Conservation (phyloP, 2,113 vertebrate species). For the Gambusia holbrooki region DNA sequence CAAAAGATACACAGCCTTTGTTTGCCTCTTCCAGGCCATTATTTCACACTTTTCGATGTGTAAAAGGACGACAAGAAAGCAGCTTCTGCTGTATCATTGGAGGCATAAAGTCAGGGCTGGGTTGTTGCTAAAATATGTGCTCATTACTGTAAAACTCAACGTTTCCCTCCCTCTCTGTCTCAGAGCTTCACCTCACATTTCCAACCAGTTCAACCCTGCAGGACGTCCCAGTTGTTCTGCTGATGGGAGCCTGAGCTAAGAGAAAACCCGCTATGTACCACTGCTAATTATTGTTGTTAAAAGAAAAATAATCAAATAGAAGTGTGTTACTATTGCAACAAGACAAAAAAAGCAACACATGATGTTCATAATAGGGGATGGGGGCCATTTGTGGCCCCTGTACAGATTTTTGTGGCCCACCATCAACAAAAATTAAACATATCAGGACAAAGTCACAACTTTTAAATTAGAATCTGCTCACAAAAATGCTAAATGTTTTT, state of each 20-base stretch:
- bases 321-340: not conserved
- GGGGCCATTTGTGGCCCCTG: too few species aligned
- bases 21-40: conserved; percentile 65
- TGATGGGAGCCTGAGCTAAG: not conserved
- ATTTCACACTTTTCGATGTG: conserved; percentile 67
- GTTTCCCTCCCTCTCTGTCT: not conserved
- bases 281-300: not conserved
- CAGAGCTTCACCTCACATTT: too few species aligned
- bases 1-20: conserved; percentile 50
- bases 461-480: too few species aligned
- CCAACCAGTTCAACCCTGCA: too few species aligned
- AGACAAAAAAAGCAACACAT: not conserved
- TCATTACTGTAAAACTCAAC: conserved; percentile 37
- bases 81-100: conserved; percentile 15
- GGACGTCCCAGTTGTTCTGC: not conserved
- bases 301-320: not conserved
- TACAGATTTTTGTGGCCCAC: too few species aligned
- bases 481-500: too few species aligned
- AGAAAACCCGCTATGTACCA: not conserved
- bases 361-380: too few species aligned
- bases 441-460: too few species aligned
- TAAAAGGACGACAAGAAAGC: conserved; percentile 39
- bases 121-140: conserved; percentile 33
- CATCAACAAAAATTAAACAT: too few species aligned
- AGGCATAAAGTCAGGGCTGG: conserved; percentile 47